Percentiles rank a stretch among this genome's conserved stretches.
Evolutionary conservation across 2,797 vertebrate species (phyloP).

Genomic region (Manis crassicaudata): DNA sequence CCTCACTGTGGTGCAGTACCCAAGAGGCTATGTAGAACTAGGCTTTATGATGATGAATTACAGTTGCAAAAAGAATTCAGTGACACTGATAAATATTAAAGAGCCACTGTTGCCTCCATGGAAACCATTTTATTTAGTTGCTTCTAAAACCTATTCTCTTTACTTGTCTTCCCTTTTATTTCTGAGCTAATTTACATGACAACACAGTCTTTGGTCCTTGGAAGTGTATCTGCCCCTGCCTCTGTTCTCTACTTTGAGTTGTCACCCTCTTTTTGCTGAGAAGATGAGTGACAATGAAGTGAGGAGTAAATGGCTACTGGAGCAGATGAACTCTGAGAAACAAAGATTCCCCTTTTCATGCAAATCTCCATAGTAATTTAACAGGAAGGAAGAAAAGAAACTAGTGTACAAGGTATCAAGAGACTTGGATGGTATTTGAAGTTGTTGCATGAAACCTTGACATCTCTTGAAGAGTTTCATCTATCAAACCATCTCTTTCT

Average conservation of each 20-base stretch:
- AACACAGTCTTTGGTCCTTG: constrained; percentile 37
- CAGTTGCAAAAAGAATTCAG: constrained; percentile 36
- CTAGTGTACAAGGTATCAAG: constrained; percentile 40
- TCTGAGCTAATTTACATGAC: constrained; percentile 66
- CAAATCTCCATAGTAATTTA: constrained; percentile 70
- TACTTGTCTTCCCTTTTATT: constrained; percentile 61
- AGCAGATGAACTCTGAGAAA: constrained; percentile 72
- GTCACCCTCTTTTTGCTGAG: constrained; percentile 43
- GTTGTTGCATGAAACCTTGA: neutral
- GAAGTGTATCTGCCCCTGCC: constrained; percentile 5
- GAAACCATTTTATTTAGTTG: constrained; percentile 60
- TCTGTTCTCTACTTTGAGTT: constrained; percentile 37
- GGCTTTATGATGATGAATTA: constrained; percentile 49
- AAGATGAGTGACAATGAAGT: constrained; percentile 68
- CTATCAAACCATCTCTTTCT: constrained; percentile 53
- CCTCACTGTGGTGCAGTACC: neutral
- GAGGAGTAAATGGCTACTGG: constrained; percentile 61
- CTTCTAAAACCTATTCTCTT: constrained; percentile 51
- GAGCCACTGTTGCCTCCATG: constrained; percentile 5
- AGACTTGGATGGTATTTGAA: constrained; percentile 19
- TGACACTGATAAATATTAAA: constrained; percentile 70
- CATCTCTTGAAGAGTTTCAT: constrained; percentile 45
- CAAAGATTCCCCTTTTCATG: constrained; percentile 72
- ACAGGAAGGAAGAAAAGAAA: constrained; percentile 65
- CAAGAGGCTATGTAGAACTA: neutral